Evolutionary conservation across 1,140 invertebrate genomes (phyloP).

Genomic region (Drosophila pectinifera): DNA sequence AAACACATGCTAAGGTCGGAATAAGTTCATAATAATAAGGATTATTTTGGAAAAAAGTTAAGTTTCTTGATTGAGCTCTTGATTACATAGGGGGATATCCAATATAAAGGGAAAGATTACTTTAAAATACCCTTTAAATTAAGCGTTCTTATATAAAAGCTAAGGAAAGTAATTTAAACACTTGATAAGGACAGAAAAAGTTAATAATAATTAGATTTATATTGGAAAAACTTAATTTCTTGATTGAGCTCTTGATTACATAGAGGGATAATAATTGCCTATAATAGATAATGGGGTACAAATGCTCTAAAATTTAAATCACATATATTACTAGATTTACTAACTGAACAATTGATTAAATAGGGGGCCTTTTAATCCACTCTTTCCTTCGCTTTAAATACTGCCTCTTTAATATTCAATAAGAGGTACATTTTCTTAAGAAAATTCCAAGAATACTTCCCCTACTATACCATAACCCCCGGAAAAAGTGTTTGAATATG

Average conservation of each 20-base stretch:
- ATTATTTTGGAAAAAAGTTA: background rate
- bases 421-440: background rate
- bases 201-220: background rate
- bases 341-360: background rate
- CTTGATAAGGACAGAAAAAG: background rate
- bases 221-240: background rate
- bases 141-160: background rate
- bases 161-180: background rate
- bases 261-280: background rate
- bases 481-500: background rate
- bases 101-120: background rate
- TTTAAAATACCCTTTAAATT: background rate
- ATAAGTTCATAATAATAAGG: background rate
- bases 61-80: background rate
- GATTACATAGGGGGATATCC: no score
- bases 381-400: background rate
- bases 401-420: background rate
- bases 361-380: background rate
- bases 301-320: background rate
- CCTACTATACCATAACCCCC: no score
- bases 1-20: background rate
- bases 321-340: background rate
- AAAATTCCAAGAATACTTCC: background rate
- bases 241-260: background rate
- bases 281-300: background rate